Conservation (phyloP, 2,113 vertebrate genomes). For the Xenopus borealis region DNA sequence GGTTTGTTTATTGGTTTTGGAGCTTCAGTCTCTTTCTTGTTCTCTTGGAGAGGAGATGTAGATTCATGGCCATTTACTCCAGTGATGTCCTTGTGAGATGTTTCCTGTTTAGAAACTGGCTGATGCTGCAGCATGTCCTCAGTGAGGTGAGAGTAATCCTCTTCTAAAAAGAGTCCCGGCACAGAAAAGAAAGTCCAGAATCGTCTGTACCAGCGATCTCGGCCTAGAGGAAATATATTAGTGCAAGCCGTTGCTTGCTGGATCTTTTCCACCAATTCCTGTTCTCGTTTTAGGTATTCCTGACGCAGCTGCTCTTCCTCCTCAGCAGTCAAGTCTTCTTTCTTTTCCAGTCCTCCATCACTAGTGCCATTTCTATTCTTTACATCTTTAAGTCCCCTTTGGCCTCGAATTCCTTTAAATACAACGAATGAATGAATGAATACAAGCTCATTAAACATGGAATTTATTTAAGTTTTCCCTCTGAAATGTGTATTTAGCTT, state of each 20-base stretch:
- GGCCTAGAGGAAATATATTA: constrained; percentile 84
- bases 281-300: constrained; percentile 70
- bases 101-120: constrained; percentile 62
- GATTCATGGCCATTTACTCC: constrained; percentile 65
- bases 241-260: constrained; percentile 87
- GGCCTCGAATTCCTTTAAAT: constrained; percentile 58
- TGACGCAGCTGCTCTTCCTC: constrained; percentile 66
- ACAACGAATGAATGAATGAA: not conserved
- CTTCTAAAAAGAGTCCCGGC: constrained; percentile 88
- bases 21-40: constrained; percentile 55
- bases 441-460: not conserved
- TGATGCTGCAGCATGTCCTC: constrained; percentile 88
- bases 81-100: constrained; percentile 61
- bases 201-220: constrained; percentile 88
- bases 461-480: too few species aligned
- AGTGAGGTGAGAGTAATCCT: constrained; percentile 88
- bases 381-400: constrained; percentile 67
- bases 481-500: too few species aligned
- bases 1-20: constrained; percentile 78
- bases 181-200: constrained; percentile 92
- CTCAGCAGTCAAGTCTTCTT: constrained; percentile 60
- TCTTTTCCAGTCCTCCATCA: constrained; percentile 63
- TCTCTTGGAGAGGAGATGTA: constrained; percentile 63
- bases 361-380: constrained; percentile 42
- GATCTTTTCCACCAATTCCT: constrained; percentile 81